Base-by-base conservation (phyloP, 2,113 vertebrate genomes). In the Acrocephalus arundinaceus region DNA sequence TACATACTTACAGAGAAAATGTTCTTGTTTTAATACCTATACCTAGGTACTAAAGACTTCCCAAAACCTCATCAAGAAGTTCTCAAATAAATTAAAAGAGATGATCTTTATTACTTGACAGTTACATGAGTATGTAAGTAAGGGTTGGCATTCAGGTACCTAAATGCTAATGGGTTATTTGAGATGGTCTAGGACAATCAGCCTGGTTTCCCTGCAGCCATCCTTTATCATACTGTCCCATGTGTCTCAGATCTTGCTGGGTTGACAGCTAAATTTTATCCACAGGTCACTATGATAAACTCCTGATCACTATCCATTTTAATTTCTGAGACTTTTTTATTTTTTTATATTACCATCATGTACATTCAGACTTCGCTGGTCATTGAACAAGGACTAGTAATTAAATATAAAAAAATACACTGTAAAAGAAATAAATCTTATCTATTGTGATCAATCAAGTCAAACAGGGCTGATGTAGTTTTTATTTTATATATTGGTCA, bases 231-330 rank as follows among this genome's bases (percentile, higher is more conserved):
- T n/a, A 8, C 5, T 31, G 17, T 31, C 6, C 20, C 25, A 13
- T 17, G 3, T 27, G 12, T 21, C 35, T 55, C 49, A 61, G 12
- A 48, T 7, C 3, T 73, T 73, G 5, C 8, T 48, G 7, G 1
- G 3, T 2, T 58, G 28, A 27, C 15, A 74, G 27, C 7, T 57
- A 45, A 77, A 77, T 89, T 85, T 48, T 18, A 35, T 21, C 10
- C 23, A 51, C 10, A 35, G 4, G 5, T 27, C 1, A 1, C 1
- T 46, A 11, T 74, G 7, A n/a, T 25, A 80, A 61, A 76, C 4
- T 51, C 18, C 24, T 61, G 16, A 35, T 59, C 11, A 9, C 3
- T 30, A 30, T 18, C 4, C 1, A 31, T 54, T 85, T 78, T 37
- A 55, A 43, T 72, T 82, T 75, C 20, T 55, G 57, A 59, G 9